Percentiles rank a stretch among this genome's conserved stretches.
Conservation (phyloP, 2,797 vertebrate genomes). For the Rhabdophis nuchalis region DNA sequence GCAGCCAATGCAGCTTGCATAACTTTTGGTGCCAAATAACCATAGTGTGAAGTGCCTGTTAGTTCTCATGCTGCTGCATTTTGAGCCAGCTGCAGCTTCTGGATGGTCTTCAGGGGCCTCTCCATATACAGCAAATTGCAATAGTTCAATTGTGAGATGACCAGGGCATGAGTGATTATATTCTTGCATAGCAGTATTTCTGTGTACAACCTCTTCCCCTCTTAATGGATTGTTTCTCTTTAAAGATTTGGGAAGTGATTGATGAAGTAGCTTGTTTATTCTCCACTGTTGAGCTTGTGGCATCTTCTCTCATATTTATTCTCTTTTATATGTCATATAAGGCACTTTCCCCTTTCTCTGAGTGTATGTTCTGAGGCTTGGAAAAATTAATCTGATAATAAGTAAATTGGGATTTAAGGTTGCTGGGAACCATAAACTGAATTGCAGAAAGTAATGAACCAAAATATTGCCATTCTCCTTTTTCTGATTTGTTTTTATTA, state of each 20-base stretch:
- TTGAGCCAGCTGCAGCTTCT: background rate
- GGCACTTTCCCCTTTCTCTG: background rate
- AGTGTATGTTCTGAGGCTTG: background rate
- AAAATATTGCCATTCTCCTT: background rate
- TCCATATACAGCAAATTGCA: background rate
- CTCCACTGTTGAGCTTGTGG: background rate
- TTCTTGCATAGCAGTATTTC: background rate
- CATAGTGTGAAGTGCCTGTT: background rate
- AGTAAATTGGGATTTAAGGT: background rate
- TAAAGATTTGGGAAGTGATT: background rate
- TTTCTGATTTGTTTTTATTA: background rate
- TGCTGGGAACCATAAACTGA: background rate
- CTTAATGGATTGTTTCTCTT: background rate
- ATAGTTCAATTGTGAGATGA: background rate
- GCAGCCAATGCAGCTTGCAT: background rate
- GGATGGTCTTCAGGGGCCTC: background rate
- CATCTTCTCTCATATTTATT: conserved; percentile 1
- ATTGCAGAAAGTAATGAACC: background rate
- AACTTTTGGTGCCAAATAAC: background rate
- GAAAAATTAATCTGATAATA: background rate
- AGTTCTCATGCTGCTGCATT: background rate
- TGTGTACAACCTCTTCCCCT: background rate
- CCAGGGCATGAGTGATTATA: background rate
- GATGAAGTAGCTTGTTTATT: background rate
- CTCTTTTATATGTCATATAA: background rate